A percentile compares a stretch with the other conserved stretches of the same genome.
Evolutionary conservation across 2,797 vertebrate genomes (phyloP).

Genomic region (Ctenosaura bakeri): DNA sequence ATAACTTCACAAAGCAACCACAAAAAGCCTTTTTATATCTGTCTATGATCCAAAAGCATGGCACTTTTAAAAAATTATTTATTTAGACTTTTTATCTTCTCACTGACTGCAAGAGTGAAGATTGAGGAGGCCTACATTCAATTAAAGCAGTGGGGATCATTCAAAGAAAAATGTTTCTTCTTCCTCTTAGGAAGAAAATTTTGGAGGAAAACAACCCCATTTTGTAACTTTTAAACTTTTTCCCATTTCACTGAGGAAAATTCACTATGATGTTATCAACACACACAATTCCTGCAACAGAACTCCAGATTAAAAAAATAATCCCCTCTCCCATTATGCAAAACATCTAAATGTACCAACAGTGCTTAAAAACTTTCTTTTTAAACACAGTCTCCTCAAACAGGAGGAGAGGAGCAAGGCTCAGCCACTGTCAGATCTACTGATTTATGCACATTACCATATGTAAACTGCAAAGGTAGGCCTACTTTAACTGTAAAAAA

Average conservation of each 20-base stretch:
- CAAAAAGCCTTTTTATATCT: not conserved
- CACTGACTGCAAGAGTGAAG: not conserved
- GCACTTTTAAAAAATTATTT: not conserved
- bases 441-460: not conserved
- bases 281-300: not conserved
- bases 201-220: no score
- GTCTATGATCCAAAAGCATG: not conserved
- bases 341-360: not conserved
- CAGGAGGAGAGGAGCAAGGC: not conserved
- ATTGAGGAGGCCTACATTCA: no score
- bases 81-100: constrained; percentile 2
- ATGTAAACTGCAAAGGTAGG: not conserved
- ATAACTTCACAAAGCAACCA: not conserved
- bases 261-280: not conserved
- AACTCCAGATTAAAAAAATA: not conserved
- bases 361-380: not conserved
- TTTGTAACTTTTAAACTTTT: not conserved
- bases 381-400: not conserved
- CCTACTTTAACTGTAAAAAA: not conserved
- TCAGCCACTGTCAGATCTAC: not conserved
- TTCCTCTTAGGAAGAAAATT: no score
- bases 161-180: no score
- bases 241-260: not conserved
- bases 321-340: no score
- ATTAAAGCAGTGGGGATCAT: no score